A percentile compares a stretch with the other conserved stretches of the same genome.
phyloP scores from a whole-genome alignment of 2,888 invertebrate genomes.

The Agapostemon virescens region DNA sequence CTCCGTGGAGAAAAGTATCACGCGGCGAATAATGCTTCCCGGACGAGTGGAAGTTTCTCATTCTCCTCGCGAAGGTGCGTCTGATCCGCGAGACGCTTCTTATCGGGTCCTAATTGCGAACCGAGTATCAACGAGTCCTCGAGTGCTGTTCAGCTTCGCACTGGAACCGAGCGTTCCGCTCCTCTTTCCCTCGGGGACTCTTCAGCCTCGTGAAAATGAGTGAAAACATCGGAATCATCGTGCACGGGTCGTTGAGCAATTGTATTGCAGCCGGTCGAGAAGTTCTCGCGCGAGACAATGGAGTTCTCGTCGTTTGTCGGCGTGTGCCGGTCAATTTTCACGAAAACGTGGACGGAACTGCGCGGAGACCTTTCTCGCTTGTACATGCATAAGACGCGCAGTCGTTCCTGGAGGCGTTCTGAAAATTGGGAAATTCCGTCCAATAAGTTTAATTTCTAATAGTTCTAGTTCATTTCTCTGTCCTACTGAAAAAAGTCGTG shows the following conservation, averaged over 20 bases:
- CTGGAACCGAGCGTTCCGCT: conserved; percentile 20
- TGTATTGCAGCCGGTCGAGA: conserved; percentile 37
- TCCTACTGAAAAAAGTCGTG: neutral
- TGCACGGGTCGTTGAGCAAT: conserved; percentile 31
- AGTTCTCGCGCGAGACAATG: conserved; percentile 18
- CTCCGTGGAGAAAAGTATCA: neutral
- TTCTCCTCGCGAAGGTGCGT: neutral
- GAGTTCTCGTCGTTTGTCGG: conserved; percentile 5
- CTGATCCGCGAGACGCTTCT: neutral
- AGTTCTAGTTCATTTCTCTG: too few species aligned
- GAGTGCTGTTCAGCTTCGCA: conserved; percentile 20
- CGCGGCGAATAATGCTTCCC: neutral
- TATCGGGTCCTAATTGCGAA: conserved; percentile 26
- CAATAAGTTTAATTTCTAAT: too few species aligned
- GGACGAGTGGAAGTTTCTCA: neutral
- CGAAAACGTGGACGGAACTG: neutral
- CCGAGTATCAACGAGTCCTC: conserved; percentile 10
- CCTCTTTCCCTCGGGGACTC: conserved; percentile 24
- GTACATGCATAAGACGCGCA: too few species aligned
- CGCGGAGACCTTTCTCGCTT: too few species aligned
- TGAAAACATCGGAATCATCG: conserved; percentile 37
- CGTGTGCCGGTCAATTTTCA: conserved; percentile 17
- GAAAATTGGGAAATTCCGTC: too few species aligned
- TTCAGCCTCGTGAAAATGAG: conserved; percentile 32
- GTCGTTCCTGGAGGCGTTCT: too few species aligned